phyloP scores from a whole-genome alignment of 2,797 vertebrate species.

The Atherinosoma microstoma region DNA sequence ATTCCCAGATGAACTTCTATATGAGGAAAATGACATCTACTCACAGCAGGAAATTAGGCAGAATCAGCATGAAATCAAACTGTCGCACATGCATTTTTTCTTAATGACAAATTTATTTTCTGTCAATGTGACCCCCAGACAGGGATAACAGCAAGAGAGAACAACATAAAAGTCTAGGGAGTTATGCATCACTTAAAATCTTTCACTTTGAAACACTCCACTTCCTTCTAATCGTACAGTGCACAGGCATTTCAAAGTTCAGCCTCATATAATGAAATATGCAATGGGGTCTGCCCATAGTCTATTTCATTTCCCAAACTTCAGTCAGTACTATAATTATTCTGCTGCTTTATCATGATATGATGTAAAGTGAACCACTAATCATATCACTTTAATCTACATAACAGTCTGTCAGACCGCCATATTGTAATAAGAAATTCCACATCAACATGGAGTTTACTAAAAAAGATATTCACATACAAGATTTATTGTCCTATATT shows the following conservation, averaged over 20 bases:
- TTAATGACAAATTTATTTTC: conserved; percentile 28
- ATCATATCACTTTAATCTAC: conserved; percentile 3
- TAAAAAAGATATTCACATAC: background rate
- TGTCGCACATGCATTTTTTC: conserved; percentile 33
- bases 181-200: background rate
- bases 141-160: background rate
- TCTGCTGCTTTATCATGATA: conserved; percentile 1
- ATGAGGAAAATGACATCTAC: conserved; percentile 42
- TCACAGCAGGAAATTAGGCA: conserved; percentile 55
- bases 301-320: conserved; percentile 4
- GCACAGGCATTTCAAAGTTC: background rate
- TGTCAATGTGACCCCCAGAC: conserved; percentile 25
- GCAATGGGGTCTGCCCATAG: background rate
- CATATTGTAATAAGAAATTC: conserved; percentile 18
- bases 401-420: conserved; percentile 15
- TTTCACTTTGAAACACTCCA: background rate
- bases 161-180: conserved; percentile 6
- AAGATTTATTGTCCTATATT: background rate
- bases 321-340: conserved; percentile 15
- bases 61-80: conserved; percentile 46
- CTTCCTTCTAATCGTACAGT: background rate
- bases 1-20: conserved; percentile 54
- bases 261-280: conserved; percentile 4
- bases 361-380: conserved; percentile 16
- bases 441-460: background rate